These are phyloP conservation scores for Onychorhynchus coronatus DNA, from an alignment of 2,113 vertebrate genomes.

Conservation along the genomic window DNA sequence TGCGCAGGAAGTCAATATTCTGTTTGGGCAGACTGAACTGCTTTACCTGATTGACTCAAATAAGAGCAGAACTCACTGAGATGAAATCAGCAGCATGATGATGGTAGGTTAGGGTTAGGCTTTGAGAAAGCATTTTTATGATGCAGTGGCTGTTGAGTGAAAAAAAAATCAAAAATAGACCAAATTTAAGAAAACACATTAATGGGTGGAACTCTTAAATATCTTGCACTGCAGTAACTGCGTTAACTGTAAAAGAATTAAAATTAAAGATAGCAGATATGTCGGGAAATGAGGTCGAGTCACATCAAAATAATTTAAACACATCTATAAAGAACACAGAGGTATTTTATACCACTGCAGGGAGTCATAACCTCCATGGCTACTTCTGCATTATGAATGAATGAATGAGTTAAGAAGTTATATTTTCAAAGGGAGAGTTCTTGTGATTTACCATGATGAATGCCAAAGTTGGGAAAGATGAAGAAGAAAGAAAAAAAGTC, in stretches of 20 bases:
- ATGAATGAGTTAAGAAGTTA: background rate
- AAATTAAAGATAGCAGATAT: background rate
- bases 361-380: background rate
- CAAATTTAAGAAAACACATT: background rate
- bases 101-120: background rate
- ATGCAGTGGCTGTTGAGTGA: background rate
- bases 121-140: background rate
- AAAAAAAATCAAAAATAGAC: background rate
- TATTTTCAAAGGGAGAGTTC: background rate
- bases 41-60: background rate
- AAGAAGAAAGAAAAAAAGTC: background rate
- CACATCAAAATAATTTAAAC: background rate
- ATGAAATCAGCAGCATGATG: background rate
- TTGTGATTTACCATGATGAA: background rate
- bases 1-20: rapidly evolving
- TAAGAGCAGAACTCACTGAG: background rate
- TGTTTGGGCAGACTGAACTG: background rate
- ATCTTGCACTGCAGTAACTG: background rate
- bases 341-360: background rate
- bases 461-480: background rate
- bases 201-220: background rate
- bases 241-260: background rate
- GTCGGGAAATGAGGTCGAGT: background rate
- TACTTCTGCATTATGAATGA: background rate
- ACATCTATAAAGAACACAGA: background rate